Conservation (phyloP, 2,113 vertebrate genomes). For the Menidia beryllina region DNA sequence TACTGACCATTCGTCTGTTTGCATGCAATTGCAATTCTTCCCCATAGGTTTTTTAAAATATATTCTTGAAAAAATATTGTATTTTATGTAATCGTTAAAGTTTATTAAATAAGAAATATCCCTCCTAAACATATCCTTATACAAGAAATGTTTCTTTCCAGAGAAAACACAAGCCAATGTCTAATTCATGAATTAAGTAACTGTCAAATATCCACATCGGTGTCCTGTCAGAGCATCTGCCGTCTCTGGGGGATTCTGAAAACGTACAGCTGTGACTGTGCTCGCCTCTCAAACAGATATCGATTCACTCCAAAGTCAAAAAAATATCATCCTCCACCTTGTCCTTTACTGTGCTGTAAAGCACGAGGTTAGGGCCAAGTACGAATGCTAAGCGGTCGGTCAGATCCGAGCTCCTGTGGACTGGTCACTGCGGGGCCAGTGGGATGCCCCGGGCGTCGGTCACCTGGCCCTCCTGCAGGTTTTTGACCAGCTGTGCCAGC, state of each 20-base stretch:
- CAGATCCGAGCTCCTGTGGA: slow-evolving; percentile 3
- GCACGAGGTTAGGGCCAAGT: slow-evolving; percentile 37
- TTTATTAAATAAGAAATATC: not conserved
- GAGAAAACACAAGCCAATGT: slow-evolving; percentile 19
- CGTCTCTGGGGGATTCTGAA: not conserved
- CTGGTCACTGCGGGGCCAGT: slow-evolving; percentile 90
- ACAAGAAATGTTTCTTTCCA: not conserved
- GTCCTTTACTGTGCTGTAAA: slow-evolving; percentile 30
- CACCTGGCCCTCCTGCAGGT: slow-evolving; percentile 97
- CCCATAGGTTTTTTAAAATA: not conserved
- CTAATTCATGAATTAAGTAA: slow-evolving; percentile 3
- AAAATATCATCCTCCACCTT: slow-evolving; percentile 8
- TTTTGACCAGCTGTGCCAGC: slow-evolving; percentile 98
- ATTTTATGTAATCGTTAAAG: not conserved
- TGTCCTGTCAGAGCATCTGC: not conserved
- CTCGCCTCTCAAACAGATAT: not conserved
- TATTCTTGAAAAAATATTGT: not conserved
- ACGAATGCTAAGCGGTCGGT: slow-evolving; percentile 30
- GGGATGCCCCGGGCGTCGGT: slow-evolving; percentile 96
- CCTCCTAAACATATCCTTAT: not conserved
- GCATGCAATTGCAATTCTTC: not conserved
- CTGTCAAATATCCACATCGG: not conserved
- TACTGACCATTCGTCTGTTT: not conserved
- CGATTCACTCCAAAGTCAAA: slow-evolving; percentile 27
- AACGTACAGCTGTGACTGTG: slow-evolving; percentile 5